A percentile compares a stretch with the other conserved stretches of the same genome.
phyloP scores from a whole-genome alignment of 2,797 vertebrate species.

The Staurois parvus region DNA sequence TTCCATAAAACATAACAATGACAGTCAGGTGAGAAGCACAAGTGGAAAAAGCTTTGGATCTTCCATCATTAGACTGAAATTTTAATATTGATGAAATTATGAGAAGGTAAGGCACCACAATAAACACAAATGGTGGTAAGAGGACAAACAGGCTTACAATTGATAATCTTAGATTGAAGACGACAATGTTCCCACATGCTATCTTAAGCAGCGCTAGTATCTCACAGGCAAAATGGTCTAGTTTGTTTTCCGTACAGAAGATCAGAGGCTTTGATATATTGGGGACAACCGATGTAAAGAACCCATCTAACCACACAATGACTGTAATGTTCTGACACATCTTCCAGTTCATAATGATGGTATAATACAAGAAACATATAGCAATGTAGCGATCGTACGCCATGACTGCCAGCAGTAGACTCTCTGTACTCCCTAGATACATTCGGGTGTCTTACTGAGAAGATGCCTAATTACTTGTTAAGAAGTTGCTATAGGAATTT shows the following conservation, averaged over 20 bases:
- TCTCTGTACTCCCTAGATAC: conserved; percentile 15
- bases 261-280: neutral
- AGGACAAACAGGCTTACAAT: too few species aligned
- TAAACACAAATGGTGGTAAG: too few species aligned
- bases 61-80: too few species aligned
- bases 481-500: too few species aligned
- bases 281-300: neutral
- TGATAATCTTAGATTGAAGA: too few species aligned
- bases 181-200: neutral
- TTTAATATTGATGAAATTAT: too few species aligned
- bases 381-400: conserved; percentile 39
- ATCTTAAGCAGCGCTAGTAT: neutral
- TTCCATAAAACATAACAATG: conserved; percentile 12
- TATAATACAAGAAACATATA: conserved; percentile 21
- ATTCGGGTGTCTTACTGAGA: too few species aligned
- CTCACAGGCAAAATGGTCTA: conserved; percentile 36
- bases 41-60: too few species aligned
- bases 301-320: neutral
- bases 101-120: too few species aligned
- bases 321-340: neutral
- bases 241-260: conserved; percentile 10
- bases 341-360: conserved; percentile 34
- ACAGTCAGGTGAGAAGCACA: too few species aligned
- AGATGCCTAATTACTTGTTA: neutral
- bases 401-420: conserved; percentile 48